Evolutionary conservation across 2,888 invertebrate genomes (phyloP).

Genomic region (Liposcelis brunnea): DNA sequence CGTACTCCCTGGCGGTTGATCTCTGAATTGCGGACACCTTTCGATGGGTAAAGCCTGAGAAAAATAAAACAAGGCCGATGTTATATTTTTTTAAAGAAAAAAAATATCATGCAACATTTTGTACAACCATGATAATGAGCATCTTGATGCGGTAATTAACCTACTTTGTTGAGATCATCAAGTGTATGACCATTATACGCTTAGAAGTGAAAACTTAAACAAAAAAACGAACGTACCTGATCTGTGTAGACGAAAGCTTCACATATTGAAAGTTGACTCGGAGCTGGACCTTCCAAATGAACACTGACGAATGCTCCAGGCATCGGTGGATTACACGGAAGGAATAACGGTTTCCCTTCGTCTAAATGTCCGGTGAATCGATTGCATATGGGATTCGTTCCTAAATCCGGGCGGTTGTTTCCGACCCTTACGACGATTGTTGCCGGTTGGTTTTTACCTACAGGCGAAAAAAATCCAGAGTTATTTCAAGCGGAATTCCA

Average conservation of each 20-base stretch:
- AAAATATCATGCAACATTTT: neutral
- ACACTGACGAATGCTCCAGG: conserved; percentile 89
- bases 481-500: neutral
- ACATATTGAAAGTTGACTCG: conserved; percentile 68
- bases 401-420: conserved; percentile 80
- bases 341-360: conserved; percentile 77
- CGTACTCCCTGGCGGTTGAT: conserved; percentile 81
- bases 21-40: conserved; percentile 79
- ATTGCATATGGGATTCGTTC: conserved; percentile 83
- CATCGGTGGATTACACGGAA: conserved; percentile 90
- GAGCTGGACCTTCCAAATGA: conserved; percentile 55
- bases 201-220: neutral
- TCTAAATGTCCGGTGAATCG: conserved; percentile 71
- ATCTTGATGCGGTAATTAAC: too few species aligned
- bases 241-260: conserved; percentile 91
- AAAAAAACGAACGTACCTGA: conserved; percentile 29
- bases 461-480: conserved; percentile 17
- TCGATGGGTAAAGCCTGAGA: conserved; percentile 69
- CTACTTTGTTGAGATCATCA: too few species aligned
- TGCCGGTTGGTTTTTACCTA: conserved; percentile 60
- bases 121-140: neutral
- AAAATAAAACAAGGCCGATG: conserved; percentile 1
- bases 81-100: neutral
- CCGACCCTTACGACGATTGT: conserved; percentile 80
- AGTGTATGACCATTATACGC: too few species aligned